phyloP scores from a whole-genome alignment of 2,113 vertebrate genomes.

The Tychaedon coryphoeus region DNA sequence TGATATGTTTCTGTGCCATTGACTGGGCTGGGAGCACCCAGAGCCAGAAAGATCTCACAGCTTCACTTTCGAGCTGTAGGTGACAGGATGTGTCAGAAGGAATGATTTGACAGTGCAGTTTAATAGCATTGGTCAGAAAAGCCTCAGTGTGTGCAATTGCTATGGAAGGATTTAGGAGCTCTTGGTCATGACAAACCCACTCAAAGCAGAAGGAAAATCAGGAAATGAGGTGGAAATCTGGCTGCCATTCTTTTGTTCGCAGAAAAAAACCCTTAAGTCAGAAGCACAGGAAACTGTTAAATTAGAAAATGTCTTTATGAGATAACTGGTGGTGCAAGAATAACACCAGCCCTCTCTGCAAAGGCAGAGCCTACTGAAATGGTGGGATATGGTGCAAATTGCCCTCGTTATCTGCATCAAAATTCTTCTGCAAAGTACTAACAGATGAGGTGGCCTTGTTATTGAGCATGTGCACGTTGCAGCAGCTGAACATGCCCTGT shows the following conservation, averaged over 20 bases:
- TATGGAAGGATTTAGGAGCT: constrained; percentile 20
- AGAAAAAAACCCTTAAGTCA: not conserved
- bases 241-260: not conserved
- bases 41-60: constrained; percentile 6
- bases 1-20: not conserved
- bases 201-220: constrained; percentile 1
- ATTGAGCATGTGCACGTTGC: not conserved
- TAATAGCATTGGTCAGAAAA: not conserved
- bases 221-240: constrained; percentile 37
- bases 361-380: not conserved
- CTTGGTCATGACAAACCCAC: not conserved
- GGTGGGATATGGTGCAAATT: not conserved
- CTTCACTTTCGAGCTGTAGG: not conserved
- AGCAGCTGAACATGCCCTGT: not conserved
- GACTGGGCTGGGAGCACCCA: not conserved
- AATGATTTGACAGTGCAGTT: not conserved
- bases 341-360: not conserved
- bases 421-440: constrained; percentile 1
- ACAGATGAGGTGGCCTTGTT: not conserved
- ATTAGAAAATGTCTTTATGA: constrained; percentile 63
- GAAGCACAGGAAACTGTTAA: constrained; percentile 45
- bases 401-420: not conserved
- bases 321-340: constrained; percentile 37
- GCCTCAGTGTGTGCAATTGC: not conserved
- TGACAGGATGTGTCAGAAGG: not conserved